Conservation (phyloP, 2,113 vertebrate genomes). For the Pelecanoides urinatrix region DNA sequence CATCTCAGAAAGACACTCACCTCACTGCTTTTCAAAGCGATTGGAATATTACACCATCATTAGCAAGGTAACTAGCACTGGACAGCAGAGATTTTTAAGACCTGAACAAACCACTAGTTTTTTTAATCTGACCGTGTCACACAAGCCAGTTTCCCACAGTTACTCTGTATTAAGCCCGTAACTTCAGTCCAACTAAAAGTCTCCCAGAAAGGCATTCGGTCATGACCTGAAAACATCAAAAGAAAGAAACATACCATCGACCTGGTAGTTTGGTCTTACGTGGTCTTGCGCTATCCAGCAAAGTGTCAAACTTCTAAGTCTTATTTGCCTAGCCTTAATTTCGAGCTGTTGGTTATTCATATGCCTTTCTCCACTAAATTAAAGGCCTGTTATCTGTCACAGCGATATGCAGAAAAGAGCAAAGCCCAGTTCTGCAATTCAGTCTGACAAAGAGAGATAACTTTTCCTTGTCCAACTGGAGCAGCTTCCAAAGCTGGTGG, state of each 20-base stretch:
- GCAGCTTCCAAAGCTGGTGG: background rate
- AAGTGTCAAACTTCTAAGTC: background rate
- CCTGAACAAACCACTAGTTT: background rate
- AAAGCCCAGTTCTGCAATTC: background rate
- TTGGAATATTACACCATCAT: background rate
- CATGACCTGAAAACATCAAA: background rate
- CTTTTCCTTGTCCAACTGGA: background rate
- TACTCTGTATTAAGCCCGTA: background rate
- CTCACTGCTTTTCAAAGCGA: background rate
- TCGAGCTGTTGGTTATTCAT: background rate
- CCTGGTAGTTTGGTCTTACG: background rate
- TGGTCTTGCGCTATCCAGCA: background rate
- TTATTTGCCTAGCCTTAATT: background rate
- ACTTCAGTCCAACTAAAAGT: background rate
- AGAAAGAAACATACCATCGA: background rate
- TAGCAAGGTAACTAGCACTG: background rate
- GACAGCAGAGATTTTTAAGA: background rate
- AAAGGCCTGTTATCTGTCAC: background rate
- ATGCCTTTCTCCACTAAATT: background rate
- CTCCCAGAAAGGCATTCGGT: background rate
- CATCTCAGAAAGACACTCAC: background rate
- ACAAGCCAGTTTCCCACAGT: background rate
- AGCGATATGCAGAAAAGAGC: background rate
- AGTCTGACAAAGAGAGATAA: slow-evolving; percentile 15
- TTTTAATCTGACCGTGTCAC: background rate